Base-by-base conservation (phyloP, 2,888 invertebrate genomes). In the Hofmannophila pseudospretella region DNA sequence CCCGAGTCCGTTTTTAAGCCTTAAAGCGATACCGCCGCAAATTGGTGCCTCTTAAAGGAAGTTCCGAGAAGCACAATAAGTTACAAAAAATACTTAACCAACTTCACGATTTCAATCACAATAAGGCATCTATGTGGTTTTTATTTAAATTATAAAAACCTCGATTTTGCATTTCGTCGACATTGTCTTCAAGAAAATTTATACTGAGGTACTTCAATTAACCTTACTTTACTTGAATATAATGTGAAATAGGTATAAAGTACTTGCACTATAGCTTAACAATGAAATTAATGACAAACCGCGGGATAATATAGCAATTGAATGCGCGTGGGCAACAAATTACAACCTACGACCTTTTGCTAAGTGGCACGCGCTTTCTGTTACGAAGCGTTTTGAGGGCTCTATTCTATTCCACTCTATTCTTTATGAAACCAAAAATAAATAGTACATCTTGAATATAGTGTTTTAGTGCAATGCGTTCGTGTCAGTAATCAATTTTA, bases 311-410 rank as follows among this genome's bases (percentile, higher is more conserved):
- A 47, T 41, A 45, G 44, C 52, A 49, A 55, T 58, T 52, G 53
- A 47, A 37, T 44, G 50, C 54, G 61, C 63, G 60, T 60, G 59
- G 60, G 58, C 53, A 41, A 47, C 46, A 52, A 48, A 51, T 54
- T 51, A 49, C 39, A 46, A 47, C 51, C 45, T 47, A 47, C 52
- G 62, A 65, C 62, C 61, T 63, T n/a, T 57, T 50, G 38, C 22
- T 50, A 56, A 54, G 41, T 44, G 47, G 52, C 51, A 48, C 50
- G 49, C 36, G 46, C 44, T 28, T 20, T 46, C 44, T 37, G 37
- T 42, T 44, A 36, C 26, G 19, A 16, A 33, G 13, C 8, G 25
- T n/a, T 33, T 25, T 20, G 32, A 12, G 32, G 11, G 20, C 16
- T 16, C 5, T 16, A 16, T 16, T 16, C 16, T 5, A 16, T 16